phyloP scores from a whole-genome alignment of 2,113 vertebrate genomes.

The Prinia subflava region DNA sequence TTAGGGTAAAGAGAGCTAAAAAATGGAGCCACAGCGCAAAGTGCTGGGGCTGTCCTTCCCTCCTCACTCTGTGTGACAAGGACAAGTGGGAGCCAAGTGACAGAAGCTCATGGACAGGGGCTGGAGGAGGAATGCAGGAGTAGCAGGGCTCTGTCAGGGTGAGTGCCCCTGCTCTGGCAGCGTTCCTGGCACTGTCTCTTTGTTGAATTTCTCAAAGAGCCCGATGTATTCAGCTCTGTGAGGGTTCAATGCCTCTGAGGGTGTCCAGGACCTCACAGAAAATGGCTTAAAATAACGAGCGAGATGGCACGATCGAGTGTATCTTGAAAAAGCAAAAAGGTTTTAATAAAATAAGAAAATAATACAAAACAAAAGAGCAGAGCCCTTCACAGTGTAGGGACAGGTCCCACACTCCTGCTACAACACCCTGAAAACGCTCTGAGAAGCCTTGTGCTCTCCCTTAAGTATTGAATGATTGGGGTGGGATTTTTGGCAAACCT shows the following conservation, averaged over 20 bases:
- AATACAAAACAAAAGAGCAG: background rate
- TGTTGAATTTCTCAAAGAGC: background rate
- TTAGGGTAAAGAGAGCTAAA: background rate
- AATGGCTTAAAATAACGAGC: background rate
- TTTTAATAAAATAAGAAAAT: background rate
- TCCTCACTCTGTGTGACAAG: background rate
- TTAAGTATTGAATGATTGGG: background rate
- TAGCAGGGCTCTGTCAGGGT: background rate
- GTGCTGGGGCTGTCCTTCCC: background rate
- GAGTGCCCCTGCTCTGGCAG: background rate
- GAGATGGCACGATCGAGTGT: accelerated
- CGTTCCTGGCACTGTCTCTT: background rate
- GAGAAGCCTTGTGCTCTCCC: background rate
- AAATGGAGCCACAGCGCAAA: accelerated
- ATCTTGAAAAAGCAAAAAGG: background rate
- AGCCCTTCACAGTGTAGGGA: background rate
- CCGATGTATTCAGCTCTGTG: background rate
- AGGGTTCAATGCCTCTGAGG: background rate
- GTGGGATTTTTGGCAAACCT: background rate
- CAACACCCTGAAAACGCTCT: background rate
- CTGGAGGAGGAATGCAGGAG: background rate
- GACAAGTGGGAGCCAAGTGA: background rate
- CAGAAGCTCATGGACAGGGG: accelerated
- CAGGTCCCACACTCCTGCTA: background rate
- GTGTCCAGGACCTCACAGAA: background rate